These are phyloP conservation scores for Condylura cristata DNA, from an alignment of 2,113 vertebrate species.

Conservation along the genomic window DNA sequence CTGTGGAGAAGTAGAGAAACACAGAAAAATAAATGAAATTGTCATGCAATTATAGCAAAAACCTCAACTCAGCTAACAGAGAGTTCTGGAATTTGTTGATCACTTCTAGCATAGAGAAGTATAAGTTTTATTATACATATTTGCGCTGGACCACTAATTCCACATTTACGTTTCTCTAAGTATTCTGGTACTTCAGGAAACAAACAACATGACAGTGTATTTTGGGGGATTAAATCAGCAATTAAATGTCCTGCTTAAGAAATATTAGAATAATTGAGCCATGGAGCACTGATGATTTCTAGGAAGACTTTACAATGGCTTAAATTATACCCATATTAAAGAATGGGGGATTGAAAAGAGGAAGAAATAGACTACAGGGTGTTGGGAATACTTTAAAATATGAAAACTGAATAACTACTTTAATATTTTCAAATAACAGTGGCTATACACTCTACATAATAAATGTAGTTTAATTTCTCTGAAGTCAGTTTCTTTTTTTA, in stretches of 20 bases:
- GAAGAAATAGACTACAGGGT: background rate
- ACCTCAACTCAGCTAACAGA: background rate
- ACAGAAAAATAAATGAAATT: background rate
- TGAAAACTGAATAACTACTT: background rate
- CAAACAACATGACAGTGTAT: background rate
- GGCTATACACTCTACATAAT: background rate
- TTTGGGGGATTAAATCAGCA: background rate
- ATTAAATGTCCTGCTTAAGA: background rate
- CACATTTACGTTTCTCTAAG: background rate
- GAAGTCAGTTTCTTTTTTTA: background rate
- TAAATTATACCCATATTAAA: background rate
- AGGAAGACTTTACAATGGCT: background rate
- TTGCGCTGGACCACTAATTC: too few species aligned
- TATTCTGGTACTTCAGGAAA: background rate
- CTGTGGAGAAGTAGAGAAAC: background rate
- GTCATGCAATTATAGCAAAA: background rate
- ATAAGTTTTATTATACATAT: background rate
- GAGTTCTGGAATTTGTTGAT: background rate
- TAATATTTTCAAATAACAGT: background rate
- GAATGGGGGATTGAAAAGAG: too few species aligned
- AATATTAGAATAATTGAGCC: background rate
- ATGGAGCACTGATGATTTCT: background rate
- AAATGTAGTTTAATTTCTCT: background rate
- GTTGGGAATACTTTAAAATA: background rate
- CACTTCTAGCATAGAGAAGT: background rate